Evolutionary conservation across 2,888 invertebrate species (phyloP), one percentile per base, ranked within the genome.

Genomic region (Bugula neritina): DNA sequence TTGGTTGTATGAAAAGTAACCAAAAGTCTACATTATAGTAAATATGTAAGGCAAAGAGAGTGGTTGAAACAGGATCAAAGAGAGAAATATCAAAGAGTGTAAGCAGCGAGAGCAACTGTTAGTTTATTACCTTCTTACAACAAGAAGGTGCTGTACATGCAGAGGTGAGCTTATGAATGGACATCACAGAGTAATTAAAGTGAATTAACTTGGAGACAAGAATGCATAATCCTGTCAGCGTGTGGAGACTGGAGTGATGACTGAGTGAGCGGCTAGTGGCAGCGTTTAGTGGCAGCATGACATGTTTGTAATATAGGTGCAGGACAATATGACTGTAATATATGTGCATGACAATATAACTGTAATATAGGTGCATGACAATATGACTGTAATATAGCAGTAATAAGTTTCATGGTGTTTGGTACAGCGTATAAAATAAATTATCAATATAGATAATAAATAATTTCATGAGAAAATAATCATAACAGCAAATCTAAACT

Each of bases 181-280:
- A n/a, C n/a, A n/a, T n/a, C n/a, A n/a, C n/a, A n/a, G n/a, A 25
- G 23, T 55, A 55, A 55, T 55, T 55, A 23, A 55, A 5, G 17
- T 55, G 55, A 55, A 25, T 55, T 17, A 5, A 5, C 17, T 3
- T 17, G 55, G 55, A 55, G 55, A 55, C 63, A 29, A n/a, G 3
- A 31, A 63, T 63, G n/a, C 63, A 63, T 63, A 63, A 63, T 63
- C 63, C 3, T 63, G 27, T 63, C 27, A 63, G 31, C 3, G 10
- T 55, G 5, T 13, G 43, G 43, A 43, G 43, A 43, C 43, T 10
- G 17, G 43, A 43, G 17, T 43, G n/a, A n/a, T n/a, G n/a, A n/a
- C n/a, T n/a, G n/a, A n/a, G n/a, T n/a, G n/a, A n/a, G n/a, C n/a
- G n/a, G n/a, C n/a, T n/a, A n/a, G n/a, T n/a, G n/a, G n/a, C n/a